Conservation (phyloP, 2,797 vertebrate species). For the Chromis chromis region DNA sequence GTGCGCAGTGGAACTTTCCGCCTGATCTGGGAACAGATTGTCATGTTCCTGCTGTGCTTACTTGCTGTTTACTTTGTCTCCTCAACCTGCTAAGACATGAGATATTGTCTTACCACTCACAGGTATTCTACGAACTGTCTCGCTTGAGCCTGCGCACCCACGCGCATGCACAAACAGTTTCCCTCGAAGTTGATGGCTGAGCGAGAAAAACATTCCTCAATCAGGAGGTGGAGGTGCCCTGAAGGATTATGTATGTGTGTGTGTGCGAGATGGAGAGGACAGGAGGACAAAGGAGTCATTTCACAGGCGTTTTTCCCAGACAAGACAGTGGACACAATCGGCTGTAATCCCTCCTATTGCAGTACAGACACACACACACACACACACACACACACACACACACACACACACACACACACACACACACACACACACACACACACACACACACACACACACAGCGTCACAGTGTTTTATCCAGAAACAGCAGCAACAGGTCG, state of each 20-base stretch:
- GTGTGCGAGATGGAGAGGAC: conserved; percentile 28
- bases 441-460: no score
- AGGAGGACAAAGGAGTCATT: conserved; percentile 51
- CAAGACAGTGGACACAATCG: conserved; percentile 50
- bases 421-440: neutral
- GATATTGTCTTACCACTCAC: conserved; percentile 70
- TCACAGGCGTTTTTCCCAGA: conserved; percentile 39
- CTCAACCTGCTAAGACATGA: conserved; percentile 79
- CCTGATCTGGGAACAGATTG: conserved; percentile 67
- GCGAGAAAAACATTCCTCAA: conserved; percentile 82
- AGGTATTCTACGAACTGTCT: conserved; percentile 69
- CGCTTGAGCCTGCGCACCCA: conserved; percentile 49
- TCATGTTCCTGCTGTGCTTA: conserved; percentile 71
- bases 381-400: conserved; percentile 14
- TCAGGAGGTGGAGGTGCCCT: conserved; percentile 71
- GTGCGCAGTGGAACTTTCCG: conserved; percentile 55
- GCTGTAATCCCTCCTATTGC: conserved; percentile 47
- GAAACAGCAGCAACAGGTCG: conserved; percentile 48
- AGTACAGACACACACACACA: neutral
- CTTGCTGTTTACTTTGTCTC: conserved; percentile 78
- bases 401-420: neutral
- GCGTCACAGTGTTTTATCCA: neutral
- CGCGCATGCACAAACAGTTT: conserved; percentile 66
- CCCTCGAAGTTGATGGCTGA: conserved; percentile 78
- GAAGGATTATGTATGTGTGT: conserved; percentile 67